Conservation (phyloP, 2,888 invertebrate genomes). For the Acanthosepion lycidas region DNA sequence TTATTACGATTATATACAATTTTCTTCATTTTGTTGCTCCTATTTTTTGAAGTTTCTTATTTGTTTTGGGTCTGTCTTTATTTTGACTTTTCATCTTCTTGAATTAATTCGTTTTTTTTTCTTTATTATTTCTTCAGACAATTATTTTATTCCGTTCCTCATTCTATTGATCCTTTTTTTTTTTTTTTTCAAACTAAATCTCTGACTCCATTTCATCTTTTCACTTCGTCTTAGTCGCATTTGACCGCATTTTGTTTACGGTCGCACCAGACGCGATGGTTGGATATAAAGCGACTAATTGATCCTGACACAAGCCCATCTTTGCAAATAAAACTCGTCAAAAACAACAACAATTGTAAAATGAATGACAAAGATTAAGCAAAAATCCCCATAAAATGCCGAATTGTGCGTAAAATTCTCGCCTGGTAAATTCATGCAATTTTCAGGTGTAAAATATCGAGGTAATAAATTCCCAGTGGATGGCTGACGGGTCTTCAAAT, state of each 20-base stretch:
- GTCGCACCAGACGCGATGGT: neutral
- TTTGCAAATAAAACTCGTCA: neutral
- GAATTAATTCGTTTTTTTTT: too few species aligned
- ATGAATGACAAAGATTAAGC: too few species aligned
- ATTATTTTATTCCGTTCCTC: too few species aligned
- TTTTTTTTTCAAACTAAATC: neutral
- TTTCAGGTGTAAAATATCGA: neutral
- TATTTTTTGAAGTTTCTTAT: too few species aligned
- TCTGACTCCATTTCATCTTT: neutral
- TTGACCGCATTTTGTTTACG: neutral
- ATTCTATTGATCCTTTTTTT: too few species aligned
- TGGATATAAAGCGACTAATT: conserved; percentile 10
- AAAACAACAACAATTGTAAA: neutral
- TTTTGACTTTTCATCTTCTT: too few species aligned
- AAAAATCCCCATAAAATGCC: neutral
- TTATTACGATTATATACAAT: too few species aligned
- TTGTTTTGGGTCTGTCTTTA: too few species aligned
- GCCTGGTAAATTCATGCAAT: neutral
- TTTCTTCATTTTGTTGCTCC: too few species aligned
- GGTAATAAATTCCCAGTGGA: neutral
- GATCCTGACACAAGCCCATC: neutral
- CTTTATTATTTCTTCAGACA: too few species aligned
- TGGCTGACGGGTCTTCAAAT: neutral
- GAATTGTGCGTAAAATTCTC: neutral
- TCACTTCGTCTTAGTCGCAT: neutral